Evolutionary conservation across 2,888 invertebrate species (phyloP).

Genomic region (Phortica okadai): DNA sequence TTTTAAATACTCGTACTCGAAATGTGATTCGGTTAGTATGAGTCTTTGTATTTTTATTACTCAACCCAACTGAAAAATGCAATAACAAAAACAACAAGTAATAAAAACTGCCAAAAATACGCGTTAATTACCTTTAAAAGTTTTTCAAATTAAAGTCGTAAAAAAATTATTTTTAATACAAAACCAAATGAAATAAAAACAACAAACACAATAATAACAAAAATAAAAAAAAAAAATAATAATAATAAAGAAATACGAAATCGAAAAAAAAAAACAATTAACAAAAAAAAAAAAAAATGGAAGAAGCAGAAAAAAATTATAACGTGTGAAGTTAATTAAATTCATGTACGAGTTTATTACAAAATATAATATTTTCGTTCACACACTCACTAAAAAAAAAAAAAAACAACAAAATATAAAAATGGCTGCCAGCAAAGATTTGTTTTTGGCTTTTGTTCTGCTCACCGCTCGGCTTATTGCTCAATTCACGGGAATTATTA

Average conservation of each 20-base stretch:
- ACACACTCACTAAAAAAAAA: constrained; percentile 46
- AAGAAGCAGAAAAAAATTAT: constrained; percentile 39
- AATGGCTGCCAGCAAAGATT: too few species aligned
- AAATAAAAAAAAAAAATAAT: not conserved
- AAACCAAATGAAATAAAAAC: constrained; percentile 41
- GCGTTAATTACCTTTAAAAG: constrained; percentile 69
- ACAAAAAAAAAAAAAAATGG: not conserved
- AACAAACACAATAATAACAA: not conserved
- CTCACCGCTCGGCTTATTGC: too few species aligned
- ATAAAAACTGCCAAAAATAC: constrained; percentile 67
- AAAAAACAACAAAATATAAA: not conserved
- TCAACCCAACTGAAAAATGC: constrained; percentile 26
- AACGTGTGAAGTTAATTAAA: constrained; percentile 69
- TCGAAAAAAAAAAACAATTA: not conserved
- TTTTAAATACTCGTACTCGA: constrained; percentile 57
- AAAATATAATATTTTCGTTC: constrained; percentile 62
- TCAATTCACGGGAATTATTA: too few species aligned
- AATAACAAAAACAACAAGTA: constrained; percentile 65
- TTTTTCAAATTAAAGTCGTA: constrained; percentile 69
- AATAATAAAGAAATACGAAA: constrained; percentile 6
- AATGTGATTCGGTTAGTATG: not conserved
- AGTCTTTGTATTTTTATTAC: not conserved
- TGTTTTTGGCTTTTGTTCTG: too few species aligned
- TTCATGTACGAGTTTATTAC: constrained; percentile 64
- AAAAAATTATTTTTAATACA: constrained; percentile 56